Base-by-base conservation (phyloP, 2,113 vertebrate genomes). In the Notothenia rossii region DNA sequence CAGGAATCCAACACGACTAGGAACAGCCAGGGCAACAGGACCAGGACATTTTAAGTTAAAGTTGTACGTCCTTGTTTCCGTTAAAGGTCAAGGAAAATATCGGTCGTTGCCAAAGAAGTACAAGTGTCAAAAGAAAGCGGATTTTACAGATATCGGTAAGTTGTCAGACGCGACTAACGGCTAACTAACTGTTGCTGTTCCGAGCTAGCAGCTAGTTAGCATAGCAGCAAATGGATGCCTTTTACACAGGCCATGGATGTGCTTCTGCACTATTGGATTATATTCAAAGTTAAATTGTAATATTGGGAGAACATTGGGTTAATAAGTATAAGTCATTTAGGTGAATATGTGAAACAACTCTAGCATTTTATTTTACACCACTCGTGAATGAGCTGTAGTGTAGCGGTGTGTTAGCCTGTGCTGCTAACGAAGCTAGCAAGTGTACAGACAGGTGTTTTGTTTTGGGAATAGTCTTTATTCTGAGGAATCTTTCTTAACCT, bases 191-290 rank as follows among this genome's bases (percentile, higher is more conserved):
- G 50, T n/a, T 40, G n/a, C 40, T 48, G 58, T 25, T 61, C 51
- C 18, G 51, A 84, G 90, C 86, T 88, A 85, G 7, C 82, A 45
- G 86, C 81, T 88, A 85, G 69, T 74, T 89, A 91, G 86, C 87
- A 10, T 74, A 84, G 86, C 79, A 83, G 72, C 87, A 81, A 93
- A 91, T 91, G 90, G 87, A 90, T 64, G 87, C 85, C 86, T 77
- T 61, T 49, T 62, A 49, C 63, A 29, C 72, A 88, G 87, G 86
- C 93, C 90, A 89, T 82, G 51, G 54, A 45, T 60, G 3, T 20
- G 7, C 72, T 29, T 54, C 53, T 81, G 55, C 83, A 25, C 17
- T 17, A 48, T 43, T 58, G 20, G 1, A 17, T 50, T 56, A 46
- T 5, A 25, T 8, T 3, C 14, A 7, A 29, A 33, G n/a, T 25